Evolutionary conservation across 2,797 vertebrate species (phyloP).

Genomic region (Arvicola amphibius): DNA sequence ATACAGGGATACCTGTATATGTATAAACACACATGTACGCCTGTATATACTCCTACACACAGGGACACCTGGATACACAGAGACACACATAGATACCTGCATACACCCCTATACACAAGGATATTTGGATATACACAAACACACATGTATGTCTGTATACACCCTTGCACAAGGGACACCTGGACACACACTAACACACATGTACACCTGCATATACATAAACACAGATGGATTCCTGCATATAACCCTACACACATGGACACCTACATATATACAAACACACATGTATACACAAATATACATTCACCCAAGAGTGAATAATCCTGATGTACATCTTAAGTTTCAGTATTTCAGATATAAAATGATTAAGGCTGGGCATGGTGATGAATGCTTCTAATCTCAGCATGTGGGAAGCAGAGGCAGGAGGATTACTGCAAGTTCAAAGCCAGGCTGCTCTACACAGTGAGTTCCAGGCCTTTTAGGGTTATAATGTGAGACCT

Average conservation of each 20-base stretch:
- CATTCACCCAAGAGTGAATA: neutral
- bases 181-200: neutral
- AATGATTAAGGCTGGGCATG: neutral
- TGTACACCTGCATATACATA: neutral
- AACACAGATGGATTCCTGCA: neutral
- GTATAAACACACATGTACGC: too few relatives aligned
- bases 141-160: neutral
- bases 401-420: neutral
- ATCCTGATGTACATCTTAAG: neutral
- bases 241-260: neutral
- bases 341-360: neutral
- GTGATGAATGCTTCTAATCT: too few relatives aligned
- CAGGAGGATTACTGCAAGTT: neutral
- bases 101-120: neutral
- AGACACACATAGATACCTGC: neutral
- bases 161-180: neutral
- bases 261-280: neutral
- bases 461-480: neutral
- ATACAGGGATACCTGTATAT: too few relatives aligned
- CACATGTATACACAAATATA: neutral
- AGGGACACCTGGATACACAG: neutral
- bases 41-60: neutral
- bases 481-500: neutral
- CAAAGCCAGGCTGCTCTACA: neutral
- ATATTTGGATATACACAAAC: neutral